These are phyloP conservation scores for Formica exsecta DNA, from an alignment of 1,140 invertebrate species.

Conservation along the genomic window DNA sequence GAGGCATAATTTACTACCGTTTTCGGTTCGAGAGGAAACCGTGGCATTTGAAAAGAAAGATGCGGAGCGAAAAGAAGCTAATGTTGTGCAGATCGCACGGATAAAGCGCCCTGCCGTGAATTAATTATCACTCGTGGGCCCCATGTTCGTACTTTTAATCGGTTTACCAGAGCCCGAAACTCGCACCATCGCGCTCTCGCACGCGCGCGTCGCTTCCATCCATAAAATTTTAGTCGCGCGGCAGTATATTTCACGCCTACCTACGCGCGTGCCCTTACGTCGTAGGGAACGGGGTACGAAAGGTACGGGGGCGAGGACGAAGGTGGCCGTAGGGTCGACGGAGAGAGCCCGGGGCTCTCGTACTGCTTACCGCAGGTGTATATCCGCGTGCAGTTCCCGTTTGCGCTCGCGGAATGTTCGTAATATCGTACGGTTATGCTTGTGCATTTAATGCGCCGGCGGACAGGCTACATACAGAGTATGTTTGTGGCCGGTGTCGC, in stretches of 20 bases:
- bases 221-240: constrained; percentile 74
- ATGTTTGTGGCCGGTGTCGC: constrained; percentile 79
- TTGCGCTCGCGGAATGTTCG: constrained; percentile 72
- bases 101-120: constrained; percentile 73
- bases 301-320: neutral
- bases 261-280: constrained; percentile 75
- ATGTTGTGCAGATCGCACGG: constrained; percentile 65
- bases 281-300: constrained; percentile 32
- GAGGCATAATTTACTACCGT: neutral
- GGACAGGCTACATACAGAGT: constrained; percentile 74
- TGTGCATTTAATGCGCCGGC: constrained; percentile 76
- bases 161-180: constrained; percentile 53
- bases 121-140: constrained; percentile 78
- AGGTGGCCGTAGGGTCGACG: constrained; percentile 34
- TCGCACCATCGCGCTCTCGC: constrained; percentile 49
- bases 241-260: constrained; percentile 81
- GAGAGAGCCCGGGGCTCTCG: neutral
- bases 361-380: constrained; percentile 75
- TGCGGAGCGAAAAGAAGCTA: constrained; percentile 49
- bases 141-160: constrained; percentile 76
- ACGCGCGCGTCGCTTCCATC: constrained; percentile 63
- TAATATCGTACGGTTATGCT: constrained; percentile 81
- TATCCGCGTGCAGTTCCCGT: constrained; percentile 66
- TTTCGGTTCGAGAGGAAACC: neutral
- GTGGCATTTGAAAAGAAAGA: constrained; percentile 1